A percentile compares a stretch with the other conserved stretches of the same genome.
phyloP scores from a whole-genome alignment of 37 sponge, comb jelly and placozoan genomes.

The Axinella damicornis region DNA sequence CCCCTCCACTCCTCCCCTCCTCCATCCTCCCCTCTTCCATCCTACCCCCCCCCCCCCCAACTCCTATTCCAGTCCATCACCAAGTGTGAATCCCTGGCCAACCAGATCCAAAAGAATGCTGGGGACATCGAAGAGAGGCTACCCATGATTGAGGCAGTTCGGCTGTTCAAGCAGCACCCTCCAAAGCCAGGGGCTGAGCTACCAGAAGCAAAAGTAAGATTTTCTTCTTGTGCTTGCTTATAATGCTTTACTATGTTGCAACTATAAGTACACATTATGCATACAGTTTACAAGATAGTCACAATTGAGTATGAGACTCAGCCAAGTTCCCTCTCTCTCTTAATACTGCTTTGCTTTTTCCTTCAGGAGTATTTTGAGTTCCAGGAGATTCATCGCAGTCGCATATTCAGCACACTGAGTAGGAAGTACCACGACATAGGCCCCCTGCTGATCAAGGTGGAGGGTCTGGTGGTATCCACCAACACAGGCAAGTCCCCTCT shows the following conservation, averaged over 20 bases:
- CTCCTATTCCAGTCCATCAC: conserved; percentile 88
- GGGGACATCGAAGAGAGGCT: conserved; percentile 94
- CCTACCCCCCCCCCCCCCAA: no score
- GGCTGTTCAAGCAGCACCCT: conserved; percentile 84
- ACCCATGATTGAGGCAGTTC: conserved; percentile 80
- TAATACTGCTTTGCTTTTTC: neutral
- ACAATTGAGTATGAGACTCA: no score
- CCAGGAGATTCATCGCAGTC: conserved; percentile 74
- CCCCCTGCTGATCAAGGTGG: conserved; percentile 97
- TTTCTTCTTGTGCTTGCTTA: no score
- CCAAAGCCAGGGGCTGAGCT: conserved; percentile 72
- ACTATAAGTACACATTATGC: no score
- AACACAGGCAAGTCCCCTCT: conserved; percentile 91
- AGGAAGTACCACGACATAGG: conserved; percentile 97
- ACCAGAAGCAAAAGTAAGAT: conserved; percentile 88
- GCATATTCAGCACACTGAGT: conserved; percentile 62
- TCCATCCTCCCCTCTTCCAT: no score
- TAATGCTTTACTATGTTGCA: no score
- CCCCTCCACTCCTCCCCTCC: no score
- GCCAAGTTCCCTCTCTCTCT: no score
- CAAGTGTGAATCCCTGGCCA: conserved; percentile 97
- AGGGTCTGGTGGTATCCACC: conserved; percentile 93
- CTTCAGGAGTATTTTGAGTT: conserved; percentile 92
- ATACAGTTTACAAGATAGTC: no score
- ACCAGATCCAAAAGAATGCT: conserved; percentile 98